These are phyloP conservation scores for Crotophaga sulcirostris DNA, from an alignment of 2,113 vertebrate species.

Conservation along the genomic window DNA sequence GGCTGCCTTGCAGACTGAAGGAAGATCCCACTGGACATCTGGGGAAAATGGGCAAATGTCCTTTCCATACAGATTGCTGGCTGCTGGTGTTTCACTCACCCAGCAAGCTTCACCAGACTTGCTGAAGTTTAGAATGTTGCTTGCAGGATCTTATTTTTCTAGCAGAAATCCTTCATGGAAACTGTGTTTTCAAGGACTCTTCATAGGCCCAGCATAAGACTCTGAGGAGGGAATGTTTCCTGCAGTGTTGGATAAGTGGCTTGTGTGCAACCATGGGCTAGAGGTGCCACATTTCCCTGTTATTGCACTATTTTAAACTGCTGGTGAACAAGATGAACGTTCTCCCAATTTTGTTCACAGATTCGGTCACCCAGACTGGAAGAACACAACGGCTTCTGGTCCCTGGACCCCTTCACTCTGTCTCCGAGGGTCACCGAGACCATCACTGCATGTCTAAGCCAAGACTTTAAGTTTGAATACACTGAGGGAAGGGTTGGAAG, in stretches of 20 bases:
- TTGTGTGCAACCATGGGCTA: background rate
- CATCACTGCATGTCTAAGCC: slow-evolving; percentile 71
- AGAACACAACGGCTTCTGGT: slow-evolving; percentile 81
- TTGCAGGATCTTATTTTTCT: background rate
- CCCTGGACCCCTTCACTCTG: slow-evolving; percentile 62
- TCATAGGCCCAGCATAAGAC: background rate
- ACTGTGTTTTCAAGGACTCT: background rate
- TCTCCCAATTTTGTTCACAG: slow-evolving; percentile 59
- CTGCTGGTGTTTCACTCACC: background rate
- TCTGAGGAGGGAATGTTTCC: fast-evolving
- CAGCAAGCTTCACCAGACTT: background rate
- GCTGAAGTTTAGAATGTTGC: background rate
- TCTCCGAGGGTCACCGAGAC: slow-evolving; percentile 71
- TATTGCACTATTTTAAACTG: background rate
- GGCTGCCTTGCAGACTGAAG: background rate
- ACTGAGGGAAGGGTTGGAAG: slow-evolving; percentile 77
- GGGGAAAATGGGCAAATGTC: background rate
- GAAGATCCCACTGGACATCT: background rate
- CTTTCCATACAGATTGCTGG: background rate
- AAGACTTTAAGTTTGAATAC: slow-evolving; percentile 86
- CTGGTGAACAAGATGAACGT: background rate
- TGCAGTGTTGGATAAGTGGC: background rate
- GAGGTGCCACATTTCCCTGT: background rate
- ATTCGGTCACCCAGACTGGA: slow-evolving; percentile 74
- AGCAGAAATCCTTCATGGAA: background rate